Base-by-base conservation (phyloP, 2,797 vertebrate species). In the Triplophysa yarkandensis region DNA sequence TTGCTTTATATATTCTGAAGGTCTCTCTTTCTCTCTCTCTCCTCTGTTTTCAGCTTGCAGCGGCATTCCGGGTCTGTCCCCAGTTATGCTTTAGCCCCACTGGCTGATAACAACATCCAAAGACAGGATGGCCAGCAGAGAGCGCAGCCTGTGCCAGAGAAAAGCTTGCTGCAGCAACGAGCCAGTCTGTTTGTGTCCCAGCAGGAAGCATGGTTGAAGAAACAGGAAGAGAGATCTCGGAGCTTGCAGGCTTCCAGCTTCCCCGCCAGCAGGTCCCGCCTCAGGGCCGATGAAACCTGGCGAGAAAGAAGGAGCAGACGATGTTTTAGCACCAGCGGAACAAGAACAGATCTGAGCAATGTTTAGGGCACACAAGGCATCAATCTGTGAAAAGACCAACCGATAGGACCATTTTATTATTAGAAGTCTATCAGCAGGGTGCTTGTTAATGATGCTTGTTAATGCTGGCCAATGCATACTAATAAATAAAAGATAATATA, bases 271-370 rank as follows among this genome's bases (percentile, higher is more conserved):
- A 68, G 6, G 32, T 63, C 30, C 41, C 52, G 1, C 3, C 63
- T 89, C 83, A 93, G 13, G 92, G 92, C 61, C 92, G 91, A 82
- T 93, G 92, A 83, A 92, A 93, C 87, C 92, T 93, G 87, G 74
- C 78, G 82, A 61, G 32, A 50, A 65, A 68, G 65, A 66, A 30
- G 17, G 50, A 74, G 48, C 61, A 66, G 69, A 78, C 4, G 19
- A 64, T 71, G 63, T 69, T 74, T 81, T 76, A 77, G 68, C 28
- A 61, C n/a, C 36, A n/a, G 63, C 13, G 44, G 67, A 36, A 36
- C 25, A 9, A 65, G 39, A 69, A 67, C 71, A 68, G 70, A 74
- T 73, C 54, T 46, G 60, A 66, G 54, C 68, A 78, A 71, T 71
- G 44, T 81, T 60, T 57, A 52, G 52, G 46, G 50, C 39, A 71